A percentile compares a stretch with the other conserved stretches of the same genome.
phyloP scores from a whole-genome alignment of 2,888 invertebrate genomes.

The Myopa testacea region DNA sequence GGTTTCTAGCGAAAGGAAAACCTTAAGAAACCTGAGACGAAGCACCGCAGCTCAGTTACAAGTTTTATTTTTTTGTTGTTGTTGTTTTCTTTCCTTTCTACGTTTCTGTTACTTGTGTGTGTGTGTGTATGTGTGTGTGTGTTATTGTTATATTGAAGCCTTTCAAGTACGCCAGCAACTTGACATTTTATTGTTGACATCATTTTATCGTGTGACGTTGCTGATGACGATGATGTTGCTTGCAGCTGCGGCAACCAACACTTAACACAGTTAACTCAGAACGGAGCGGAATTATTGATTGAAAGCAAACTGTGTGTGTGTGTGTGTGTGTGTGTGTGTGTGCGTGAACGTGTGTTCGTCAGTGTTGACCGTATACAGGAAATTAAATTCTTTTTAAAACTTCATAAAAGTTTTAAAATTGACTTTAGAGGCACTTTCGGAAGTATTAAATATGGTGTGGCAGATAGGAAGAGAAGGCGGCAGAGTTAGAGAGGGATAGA shows the following conservation, averaged over 20 bases:
- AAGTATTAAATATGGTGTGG: neutral
- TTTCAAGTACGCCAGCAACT: constrained; percentile 17
- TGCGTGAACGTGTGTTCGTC: neutral
- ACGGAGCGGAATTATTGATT: neutral
- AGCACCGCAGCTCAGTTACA: neutral
- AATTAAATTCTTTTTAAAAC: neutral
- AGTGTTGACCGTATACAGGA: neutral
- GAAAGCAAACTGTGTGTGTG: neutral
- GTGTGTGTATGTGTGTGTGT: neutral
- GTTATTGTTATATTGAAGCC: constrained; percentile 7
- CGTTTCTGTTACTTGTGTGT: neutral
- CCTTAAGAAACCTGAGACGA: too few species aligned
- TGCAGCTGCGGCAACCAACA: neutral
- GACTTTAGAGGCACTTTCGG: too few species aligned
- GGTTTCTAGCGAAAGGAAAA: neutral
- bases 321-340: neutral
- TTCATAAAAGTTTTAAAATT: too few species aligned
- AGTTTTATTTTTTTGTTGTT: neutral
- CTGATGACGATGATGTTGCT: neutral
- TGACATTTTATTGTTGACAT: constrained; percentile 30
- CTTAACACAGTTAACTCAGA: constrained; percentile 3
- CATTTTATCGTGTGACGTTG: neutral
- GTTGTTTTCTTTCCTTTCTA: neutral
- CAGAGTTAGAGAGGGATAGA: neutral
- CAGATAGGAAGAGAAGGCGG: neutral